Evolutionary conservation across 1,140 invertebrate species (phyloP).

Genomic region (Chironomus tepperi): DNA sequence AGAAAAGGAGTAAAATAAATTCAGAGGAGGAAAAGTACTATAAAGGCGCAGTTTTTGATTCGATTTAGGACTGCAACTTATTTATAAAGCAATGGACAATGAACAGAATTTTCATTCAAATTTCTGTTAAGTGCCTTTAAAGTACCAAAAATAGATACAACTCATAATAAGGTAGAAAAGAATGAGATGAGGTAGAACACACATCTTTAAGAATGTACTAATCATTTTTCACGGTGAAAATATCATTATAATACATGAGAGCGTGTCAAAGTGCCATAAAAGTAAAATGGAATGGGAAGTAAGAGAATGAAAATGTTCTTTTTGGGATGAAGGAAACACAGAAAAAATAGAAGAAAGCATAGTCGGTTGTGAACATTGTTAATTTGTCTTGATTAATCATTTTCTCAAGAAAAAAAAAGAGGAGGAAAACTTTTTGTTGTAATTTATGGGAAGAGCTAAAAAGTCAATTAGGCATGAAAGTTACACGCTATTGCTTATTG

Average conservation of each 20-base stretch:
- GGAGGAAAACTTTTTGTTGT: background rate
- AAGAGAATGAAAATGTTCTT: background rate
- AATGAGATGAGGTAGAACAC: background rate
- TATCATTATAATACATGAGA: background rate
- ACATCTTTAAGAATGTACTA: background rate
- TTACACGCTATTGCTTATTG: background rate
- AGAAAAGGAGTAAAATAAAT: no score
- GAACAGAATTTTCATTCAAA: no score
- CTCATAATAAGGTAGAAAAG: background rate
- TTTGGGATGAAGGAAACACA: background rate
- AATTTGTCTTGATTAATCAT: slow-evolving; percentile 23
- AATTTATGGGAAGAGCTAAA: background rate
- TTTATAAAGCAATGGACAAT: no score
- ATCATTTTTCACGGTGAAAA: slow-evolving; percentile 14
- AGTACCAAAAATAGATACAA: no score
- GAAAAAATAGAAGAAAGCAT: no score
- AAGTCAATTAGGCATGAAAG: slow-evolving; percentile 14
- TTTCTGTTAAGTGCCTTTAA: no score
- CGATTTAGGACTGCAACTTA: no score
- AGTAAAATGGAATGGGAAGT: background rate
- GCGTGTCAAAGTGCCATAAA: background rate
- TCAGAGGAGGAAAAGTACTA: no score
- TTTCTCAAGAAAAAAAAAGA: background rate
- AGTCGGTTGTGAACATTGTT: background rate
- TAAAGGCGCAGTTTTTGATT: no score